phyloP scores from a whole-genome alignment of 2,797 vertebrate genomes.

The Poecilia velifera region DNA sequence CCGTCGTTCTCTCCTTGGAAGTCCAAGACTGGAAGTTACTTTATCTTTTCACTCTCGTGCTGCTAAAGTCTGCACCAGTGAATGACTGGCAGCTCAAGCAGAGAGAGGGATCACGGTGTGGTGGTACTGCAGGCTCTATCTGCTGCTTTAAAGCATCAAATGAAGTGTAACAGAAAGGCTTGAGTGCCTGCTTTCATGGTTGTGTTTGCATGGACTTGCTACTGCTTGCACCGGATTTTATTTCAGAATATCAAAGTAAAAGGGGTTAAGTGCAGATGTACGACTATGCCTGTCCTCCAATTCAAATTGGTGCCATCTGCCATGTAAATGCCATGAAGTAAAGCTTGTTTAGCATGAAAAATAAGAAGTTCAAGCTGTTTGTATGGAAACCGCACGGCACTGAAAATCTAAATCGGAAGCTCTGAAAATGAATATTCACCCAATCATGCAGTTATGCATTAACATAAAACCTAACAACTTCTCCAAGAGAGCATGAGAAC shows the following conservation, averaged over 20 bases:
- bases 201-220: conserved; percentile 14
- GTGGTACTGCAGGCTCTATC: conserved; percentile 51
- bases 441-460: not conserved
- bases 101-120: conserved; percentile 32
- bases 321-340: not conserved
- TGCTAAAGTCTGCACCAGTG: conserved; percentile 53
- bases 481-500: not conserved
- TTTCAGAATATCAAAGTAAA: not conserved
- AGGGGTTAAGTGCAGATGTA: not conserved
- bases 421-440: not conserved
- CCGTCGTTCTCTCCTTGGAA: conserved; percentile 46
- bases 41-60: conserved; percentile 38
- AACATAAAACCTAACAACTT: not conserved
- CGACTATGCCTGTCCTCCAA: not conserved
- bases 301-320: not conserved
- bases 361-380: not conserved
- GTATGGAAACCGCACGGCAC: not conserved
- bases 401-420: not conserved
- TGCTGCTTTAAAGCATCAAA: conserved; percentile 28
- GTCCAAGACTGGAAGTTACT: conserved; percentile 34
- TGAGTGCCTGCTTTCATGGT: conserved; percentile 3
- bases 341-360: not conserved
- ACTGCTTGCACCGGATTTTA: not conserved
- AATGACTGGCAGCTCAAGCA: conserved; percentile 63
- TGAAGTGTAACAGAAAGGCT: conserved; percentile 23